These are phyloP conservation scores for Crotalus viridis DNA, from an alignment of 2,113 vertebrate genomes.

Conservation along the genomic window DNA sequence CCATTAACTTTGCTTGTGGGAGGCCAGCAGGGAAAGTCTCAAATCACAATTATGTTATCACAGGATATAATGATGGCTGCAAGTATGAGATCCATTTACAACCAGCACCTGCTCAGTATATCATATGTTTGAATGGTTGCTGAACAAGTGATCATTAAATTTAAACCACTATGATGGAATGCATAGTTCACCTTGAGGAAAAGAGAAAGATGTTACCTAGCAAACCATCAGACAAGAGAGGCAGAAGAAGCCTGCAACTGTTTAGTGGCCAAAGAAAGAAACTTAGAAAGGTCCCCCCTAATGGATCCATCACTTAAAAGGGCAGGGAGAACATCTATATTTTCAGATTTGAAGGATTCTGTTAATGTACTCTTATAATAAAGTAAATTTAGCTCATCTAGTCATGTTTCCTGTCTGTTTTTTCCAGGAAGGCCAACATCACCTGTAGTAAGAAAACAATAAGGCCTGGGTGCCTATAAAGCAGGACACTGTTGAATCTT, in stretches of 20 bases:
- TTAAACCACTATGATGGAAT: background rate
- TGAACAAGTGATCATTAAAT: background rate
- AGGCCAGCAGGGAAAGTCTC: background rate
- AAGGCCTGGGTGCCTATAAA: background rate
- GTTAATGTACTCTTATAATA: background rate
- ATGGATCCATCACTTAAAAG: background rate
- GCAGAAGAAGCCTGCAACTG: background rate
- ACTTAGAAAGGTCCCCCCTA: background rate
- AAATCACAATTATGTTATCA: background rate
- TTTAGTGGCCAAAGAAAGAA: background rate
- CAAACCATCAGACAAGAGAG: background rate
- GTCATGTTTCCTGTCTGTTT: background rate
- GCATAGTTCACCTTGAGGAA: background rate
- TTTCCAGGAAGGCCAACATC: background rate
- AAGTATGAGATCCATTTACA: background rate
- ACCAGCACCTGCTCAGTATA: background rate
- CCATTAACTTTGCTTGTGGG: background rate
- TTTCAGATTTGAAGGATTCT: background rate
- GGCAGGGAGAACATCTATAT: background rate
- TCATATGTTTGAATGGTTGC: background rate
- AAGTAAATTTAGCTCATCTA: background rate
- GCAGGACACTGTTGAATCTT: background rate
- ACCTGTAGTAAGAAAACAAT: background rate
- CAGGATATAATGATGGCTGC: background rate
- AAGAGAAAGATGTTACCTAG: background rate